Evolutionary conservation across 2,797 vertebrate species (phyloP).

Genomic region (Cryptoprocta ferox): DNA sequence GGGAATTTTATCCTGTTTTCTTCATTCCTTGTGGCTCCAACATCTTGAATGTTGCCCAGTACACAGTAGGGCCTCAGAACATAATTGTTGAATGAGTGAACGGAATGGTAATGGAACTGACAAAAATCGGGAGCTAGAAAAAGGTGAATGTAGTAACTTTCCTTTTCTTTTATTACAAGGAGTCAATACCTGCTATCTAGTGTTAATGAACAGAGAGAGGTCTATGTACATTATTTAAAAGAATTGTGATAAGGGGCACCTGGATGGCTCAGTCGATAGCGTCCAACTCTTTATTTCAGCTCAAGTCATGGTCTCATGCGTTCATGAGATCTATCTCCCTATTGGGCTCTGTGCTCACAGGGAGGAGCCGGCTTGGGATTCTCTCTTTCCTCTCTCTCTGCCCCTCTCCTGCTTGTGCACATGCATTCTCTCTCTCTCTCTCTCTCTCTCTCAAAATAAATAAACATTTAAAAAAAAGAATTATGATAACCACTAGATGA

Average conservation of each 20-base stretch:
- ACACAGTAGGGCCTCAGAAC: neutral
- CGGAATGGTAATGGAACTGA: neutral
- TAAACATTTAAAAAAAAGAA: too few species aligned
- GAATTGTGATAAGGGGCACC: too few species aligned
- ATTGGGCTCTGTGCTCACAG: too few species aligned
- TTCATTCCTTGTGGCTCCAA: neutral
- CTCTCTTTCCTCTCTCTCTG: too few species aligned
- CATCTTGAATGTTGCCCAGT: neutral
- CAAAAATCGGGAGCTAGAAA: neutral
- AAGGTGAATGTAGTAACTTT: neutral
- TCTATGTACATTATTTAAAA: neutral
- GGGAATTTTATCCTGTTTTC: neutral
- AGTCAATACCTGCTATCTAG: neutral
- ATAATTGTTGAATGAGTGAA: neutral
- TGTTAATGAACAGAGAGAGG: neutral
- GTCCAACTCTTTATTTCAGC: too few species aligned
- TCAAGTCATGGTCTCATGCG: too few species aligned
- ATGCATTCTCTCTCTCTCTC: too few species aligned
- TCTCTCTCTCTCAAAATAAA: too few species aligned
- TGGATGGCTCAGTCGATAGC: too few species aligned
- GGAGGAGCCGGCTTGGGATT: too few species aligned
- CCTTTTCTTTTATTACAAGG: neutral
- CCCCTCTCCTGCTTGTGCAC: too few species aligned
- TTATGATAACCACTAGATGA: neutral
- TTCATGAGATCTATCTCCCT: too few species aligned